These are phyloP conservation scores for Drosophila asahinai DNA, from an alignment of 1,140 invertebrate genomes.

Conservation along the genomic window DNA sequence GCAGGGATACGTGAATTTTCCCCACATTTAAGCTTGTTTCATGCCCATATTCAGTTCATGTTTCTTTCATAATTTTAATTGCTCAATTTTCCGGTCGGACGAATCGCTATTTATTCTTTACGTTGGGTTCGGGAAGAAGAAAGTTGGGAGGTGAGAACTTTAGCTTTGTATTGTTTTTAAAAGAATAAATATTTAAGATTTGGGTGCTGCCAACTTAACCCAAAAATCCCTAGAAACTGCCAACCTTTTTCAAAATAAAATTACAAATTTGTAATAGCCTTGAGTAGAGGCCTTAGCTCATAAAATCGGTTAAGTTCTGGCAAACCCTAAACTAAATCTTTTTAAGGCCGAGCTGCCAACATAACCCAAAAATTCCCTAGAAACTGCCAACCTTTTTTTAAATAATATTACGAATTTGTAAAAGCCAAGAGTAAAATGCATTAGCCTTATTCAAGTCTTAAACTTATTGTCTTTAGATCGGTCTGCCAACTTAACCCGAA, in stretches of 20 bases:
- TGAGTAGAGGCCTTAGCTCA: no score
- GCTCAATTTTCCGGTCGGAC: conserved; percentile 32
- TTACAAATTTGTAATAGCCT: neutral
- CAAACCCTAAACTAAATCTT: no score
- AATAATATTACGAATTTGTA: no score
- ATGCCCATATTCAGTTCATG: conserved; percentile 16
- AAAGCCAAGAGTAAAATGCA: no score
- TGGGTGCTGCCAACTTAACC: neutral
- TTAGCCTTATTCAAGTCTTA: no score
- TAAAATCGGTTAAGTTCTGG: no score
- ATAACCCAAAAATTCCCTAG: neutral
- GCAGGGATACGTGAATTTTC: conserved; percentile 12
- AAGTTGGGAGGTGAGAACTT: neutral
- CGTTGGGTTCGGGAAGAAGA: neutral
- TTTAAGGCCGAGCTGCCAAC: neutral
- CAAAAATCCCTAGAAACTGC: neutral
- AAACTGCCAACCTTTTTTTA: no score
- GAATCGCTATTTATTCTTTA: neutral
- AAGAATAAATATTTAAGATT: no score
- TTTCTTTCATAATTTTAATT: conserved; percentile 46
- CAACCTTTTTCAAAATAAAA: neutral
- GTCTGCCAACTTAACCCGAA: neutral
- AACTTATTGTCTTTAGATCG: no score
- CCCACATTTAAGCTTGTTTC: conserved; percentile 9
- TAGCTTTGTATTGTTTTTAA: neutral